Base-by-base conservation (phyloP, 2,888 invertebrate species). In the Aproaerema taeniolella region DNA sequence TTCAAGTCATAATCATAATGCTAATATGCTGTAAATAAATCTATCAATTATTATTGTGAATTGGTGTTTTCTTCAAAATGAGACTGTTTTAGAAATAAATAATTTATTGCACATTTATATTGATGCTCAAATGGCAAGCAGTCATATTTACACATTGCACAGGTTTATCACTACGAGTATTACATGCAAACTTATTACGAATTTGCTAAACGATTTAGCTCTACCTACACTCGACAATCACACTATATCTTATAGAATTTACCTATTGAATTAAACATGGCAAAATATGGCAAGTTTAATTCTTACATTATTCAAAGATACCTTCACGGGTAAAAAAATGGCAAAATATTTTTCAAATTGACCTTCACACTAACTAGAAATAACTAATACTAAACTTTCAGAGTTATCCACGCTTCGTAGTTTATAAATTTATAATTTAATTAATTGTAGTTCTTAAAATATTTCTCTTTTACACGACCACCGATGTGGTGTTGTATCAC, bases 271-370 rank as follows among this genome's bases (percentile, higher is more conserved):
- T 80, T 75, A 82, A 82, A 80, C 82, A 81, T 81, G 76, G 78
- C 78, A 62, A 62, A 47, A 46, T 73, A 83, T 83, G 85, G 85
- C 79, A 74, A 72, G 82, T 81, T 82, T 79, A 82, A 82, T 79
- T 78, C 75, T 51, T 58, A 49, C 0, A 12, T 30, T 25, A 12
- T 11, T 14, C 3, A 33, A 17, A 24, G 33, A 10, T 24, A 12
- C 11, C 9, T 7, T 13, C 20, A 25, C 24, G n/a, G 25, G 25
- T 9, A 45, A 37, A 47, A 49, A 46, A 60, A 62, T 68, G 63
- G 64, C 66, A 60, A 59, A 50, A 47, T 45, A 42, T 45, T 41
- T 41, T 53, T 47, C 43, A 50, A 52, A 47, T 50, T 20, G 42
- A 41, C 45, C 47, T 53, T 50, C 45, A 51, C 38, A 38, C 46